Conservation (phyloP, 2,888 invertebrate genomes). For the Cyclophora albipunctata region DNA sequence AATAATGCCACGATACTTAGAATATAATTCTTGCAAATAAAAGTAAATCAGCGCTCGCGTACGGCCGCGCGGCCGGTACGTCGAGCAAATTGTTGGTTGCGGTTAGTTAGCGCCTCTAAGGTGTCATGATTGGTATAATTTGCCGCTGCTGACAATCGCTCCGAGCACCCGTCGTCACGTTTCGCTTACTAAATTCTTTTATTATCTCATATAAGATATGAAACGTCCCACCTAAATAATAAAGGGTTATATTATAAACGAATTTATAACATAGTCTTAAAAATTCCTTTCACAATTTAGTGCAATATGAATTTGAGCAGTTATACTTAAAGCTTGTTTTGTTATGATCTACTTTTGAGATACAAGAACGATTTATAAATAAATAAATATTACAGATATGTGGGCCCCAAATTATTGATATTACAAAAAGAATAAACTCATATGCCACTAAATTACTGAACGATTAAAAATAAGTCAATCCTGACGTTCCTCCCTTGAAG, state of each 20-base stretch:
- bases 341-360: too few relatives aligned
- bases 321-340: too few relatives aligned
- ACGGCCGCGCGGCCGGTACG: conserved; percentile 33
- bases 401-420: too few relatives aligned
- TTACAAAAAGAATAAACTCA: conserved; percentile 32
- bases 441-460: conserved; percentile 59
- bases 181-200: conserved; percentile 30
- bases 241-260: too few relatives aligned
- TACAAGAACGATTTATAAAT: too few relatives aligned
- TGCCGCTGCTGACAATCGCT: conserved; percentile 54
- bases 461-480: conserved; percentile 48
- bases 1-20: conserved; percentile 9
- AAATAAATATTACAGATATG: too few relatives aligned
- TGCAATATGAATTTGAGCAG: too few relatives aligned
- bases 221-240: conserved; percentile 14
- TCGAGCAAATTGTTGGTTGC: conserved; percentile 62
- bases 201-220: conserved; percentile 19
- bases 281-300: too few relatives aligned
- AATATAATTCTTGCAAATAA: conserved; percentile 31
- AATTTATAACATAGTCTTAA: too few relatives aligned
- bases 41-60: conserved; percentile 43
- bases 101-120: conserved; percentile 72
- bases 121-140: conserved; percentile 75
- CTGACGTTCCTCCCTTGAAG: conserved; percentile 44
- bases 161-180: conserved; percentile 69